Conservation (phyloP, 2,888 invertebrate genomes). For the Gibbula magus region DNA sequence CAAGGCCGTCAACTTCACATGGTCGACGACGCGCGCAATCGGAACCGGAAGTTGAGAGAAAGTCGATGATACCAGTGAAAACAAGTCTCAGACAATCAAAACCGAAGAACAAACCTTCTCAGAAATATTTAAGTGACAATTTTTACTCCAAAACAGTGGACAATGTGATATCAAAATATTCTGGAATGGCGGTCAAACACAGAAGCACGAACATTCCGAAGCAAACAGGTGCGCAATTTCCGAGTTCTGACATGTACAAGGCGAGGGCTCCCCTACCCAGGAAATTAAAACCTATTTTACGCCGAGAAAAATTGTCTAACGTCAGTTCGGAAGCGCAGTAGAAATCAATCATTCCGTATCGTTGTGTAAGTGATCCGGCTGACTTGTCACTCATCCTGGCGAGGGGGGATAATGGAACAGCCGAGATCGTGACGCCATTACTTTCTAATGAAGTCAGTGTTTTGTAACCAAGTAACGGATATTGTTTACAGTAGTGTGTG, state of each 20-base stretch:
- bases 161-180: conserved; percentile 9
- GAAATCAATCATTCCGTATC: not conserved
- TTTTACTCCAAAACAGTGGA: not conserved
- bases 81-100: not conserved
- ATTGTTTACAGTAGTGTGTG: not conserved
- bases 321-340: not conserved
- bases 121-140: not conserved
- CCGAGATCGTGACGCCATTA: not conserved
- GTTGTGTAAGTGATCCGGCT: not conserved
- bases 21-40: not conserved
- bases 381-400: conserved; percentile 1
- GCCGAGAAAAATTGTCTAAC: conserved; percentile 5
- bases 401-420: conserved; percentile 13
- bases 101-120: not conserved
- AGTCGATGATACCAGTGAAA: not conserved
- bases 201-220: not conserved
- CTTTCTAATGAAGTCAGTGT: conserved; percentile 9
- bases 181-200: not conserved
- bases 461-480: conserved; percentile 11
- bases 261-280: not conserved
- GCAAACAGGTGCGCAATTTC: not conserved
- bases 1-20: not conserved
- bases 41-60: not conserved
- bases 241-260: not conserved
- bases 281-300: conserved; percentile 20